Evolutionary conservation across 37 sponge, comb jelly and placozoan genomes (phyloP), one percentile per base, ranked within the genome.

Genomic region (Crambe crambe): DNA sequence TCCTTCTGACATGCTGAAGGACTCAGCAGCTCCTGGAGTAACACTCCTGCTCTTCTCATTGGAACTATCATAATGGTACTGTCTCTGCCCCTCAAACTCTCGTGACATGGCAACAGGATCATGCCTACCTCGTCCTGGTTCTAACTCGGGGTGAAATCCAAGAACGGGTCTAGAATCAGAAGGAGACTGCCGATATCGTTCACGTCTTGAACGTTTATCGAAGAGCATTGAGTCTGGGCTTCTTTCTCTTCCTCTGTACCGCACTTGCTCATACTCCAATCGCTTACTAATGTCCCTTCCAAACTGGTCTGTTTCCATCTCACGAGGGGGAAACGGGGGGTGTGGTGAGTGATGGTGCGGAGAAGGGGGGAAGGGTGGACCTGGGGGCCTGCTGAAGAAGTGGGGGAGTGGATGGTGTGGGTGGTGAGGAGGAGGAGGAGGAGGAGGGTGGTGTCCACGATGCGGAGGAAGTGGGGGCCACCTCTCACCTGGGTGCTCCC

Each of bases 251-350:
- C 57, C 3, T 15, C 32, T 27, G 17, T 35, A n/a, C 10, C 38
- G 42, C 17, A 27, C 6, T n/a, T 41, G 36, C n/a, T 71, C 72
- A 41, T 73, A 73, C 30, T 73, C 57, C 35, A 73, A 3, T n/a
- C 74, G 29, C 36, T 73, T 73, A 44, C 74, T 73, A 56, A 73
- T 42, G 74, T 73, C 74, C 31, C 74, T 56, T 22, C 74, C 74
- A 54, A 73, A 73, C 20, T 76, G 60, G 37, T 76, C 61, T 2
- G 40, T 58, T 20, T 59, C 39, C 25, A 34, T 60, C 39, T 47
- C 56, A 54, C n/a, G 36, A 15, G 3, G 36, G 40, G 74, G 56
- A 34, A 22, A 43, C 9, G 23, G 51, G 27, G 26, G 74, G 4
- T 72, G 72, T 1, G 35, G 31, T 9, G 43, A 17, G 38, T 36